These are phyloP conservation scores for Aurelia aurita complex sp. Pacific DNA, from an alignment of 30 jellyfish, hydroid and myxozoan species.

Conservation along the genomic window DNA sequence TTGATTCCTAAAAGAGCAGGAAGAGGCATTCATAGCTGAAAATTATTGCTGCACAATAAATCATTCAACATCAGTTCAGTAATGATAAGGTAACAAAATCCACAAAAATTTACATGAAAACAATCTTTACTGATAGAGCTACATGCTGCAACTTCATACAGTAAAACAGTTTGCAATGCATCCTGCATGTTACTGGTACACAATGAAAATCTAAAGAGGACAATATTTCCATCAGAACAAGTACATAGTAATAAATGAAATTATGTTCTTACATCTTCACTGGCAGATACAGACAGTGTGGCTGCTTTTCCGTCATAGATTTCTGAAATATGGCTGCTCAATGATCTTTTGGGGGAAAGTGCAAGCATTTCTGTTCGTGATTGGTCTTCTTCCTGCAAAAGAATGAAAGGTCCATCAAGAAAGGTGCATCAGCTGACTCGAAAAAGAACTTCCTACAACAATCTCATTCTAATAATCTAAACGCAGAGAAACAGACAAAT, in stretches of 20 bases:
- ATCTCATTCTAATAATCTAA: too few species aligned
- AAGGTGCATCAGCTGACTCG: too few species aligned
- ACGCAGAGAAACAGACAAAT: too few species aligned
- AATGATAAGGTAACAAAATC: too few species aligned
- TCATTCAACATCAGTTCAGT: too few species aligned
- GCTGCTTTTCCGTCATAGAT: conserved; percentile 61
- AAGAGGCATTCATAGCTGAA: too few species aligned
- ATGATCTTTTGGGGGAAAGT: conserved; percentile 37
- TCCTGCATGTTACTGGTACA: neutral
- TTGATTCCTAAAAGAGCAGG: too few species aligned
- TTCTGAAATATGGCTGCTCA: conserved; percentile 58
- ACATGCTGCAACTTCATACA: too few species aligned
- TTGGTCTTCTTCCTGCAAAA: conserved; percentile 20
- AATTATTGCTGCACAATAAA: too few species aligned
- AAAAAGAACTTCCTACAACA: too few species aligned
- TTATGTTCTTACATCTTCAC: conserved; percentile 57
- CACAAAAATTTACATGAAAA: neutral
- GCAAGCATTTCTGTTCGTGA: conserved; percentile 55
- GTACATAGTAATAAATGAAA: neutral
- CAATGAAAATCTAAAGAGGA: too few species aligned
- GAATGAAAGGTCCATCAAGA: neutral
- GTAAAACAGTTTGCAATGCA: too few species aligned
- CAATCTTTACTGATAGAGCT: neutral
- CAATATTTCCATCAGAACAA: neutral
- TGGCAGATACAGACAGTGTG: conserved; percentile 68